Evolutionary conservation across 2,888 invertebrate species (phyloP), one percentile per base, ranked within the genome.

Genomic region (Omphaloscelis lunosa): DNA sequence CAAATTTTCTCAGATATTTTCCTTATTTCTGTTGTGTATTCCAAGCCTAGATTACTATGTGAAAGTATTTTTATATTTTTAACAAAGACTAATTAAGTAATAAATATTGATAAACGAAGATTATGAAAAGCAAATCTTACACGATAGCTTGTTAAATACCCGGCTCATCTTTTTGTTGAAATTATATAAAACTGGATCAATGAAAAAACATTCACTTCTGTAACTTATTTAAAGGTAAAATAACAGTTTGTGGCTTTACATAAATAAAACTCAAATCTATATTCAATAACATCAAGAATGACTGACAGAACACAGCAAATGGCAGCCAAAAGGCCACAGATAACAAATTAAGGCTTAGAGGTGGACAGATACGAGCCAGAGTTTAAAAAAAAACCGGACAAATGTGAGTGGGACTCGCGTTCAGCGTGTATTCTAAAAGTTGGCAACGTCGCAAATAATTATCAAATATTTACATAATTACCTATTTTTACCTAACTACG

Each of bases 221-320:
- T 84, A 85, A 88, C 85, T 85, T 89, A 87, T 89, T 88, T 85
- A 87, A 73, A 75, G 75, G 73, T 51, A 83, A 84, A 84, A 53
- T 79, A 86, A 79, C 72, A 70, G 76, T 85, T 80, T 86, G 75
- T 77, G 67, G 80, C 77, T 79, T 39, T 74, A 86, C 83, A 86
- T 82, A 88, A 86, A 79, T 89, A 89, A 89, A 89, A 90, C 85
- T 85, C 53, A 92, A 92, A 89, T 86, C 85, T 91, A 90, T 91
- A 91, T 93, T 95, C 94, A 96, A 95, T 95, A 96, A 96, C 95
- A 96, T 95, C 93, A 95, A 95, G 95, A 93, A 86, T 89, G 92
- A 94, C 93, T 96, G 96, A 96, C 96, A 95, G 95, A 93, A 93
- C 89, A 92, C 91, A 94, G 95, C 95, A 96, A 95, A 95, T 95